A percentile compares a stretch with the other conserved stretches of the same genome.
Conservation (phyloP, 1,140 invertebrate genomes). For the Heterodera carotae region DNA sequence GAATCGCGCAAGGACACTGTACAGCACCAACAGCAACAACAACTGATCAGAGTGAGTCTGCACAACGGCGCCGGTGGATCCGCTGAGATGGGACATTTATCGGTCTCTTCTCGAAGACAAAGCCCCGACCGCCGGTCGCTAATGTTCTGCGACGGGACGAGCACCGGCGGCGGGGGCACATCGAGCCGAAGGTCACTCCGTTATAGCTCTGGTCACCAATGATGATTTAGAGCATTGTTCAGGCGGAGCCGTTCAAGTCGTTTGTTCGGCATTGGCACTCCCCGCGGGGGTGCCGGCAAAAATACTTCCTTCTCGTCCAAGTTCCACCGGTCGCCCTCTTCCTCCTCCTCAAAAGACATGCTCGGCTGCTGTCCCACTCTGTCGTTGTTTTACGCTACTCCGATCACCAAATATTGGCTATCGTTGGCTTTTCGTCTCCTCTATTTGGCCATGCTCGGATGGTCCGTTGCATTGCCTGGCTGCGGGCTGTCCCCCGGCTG, state of each 20-base stretch:
- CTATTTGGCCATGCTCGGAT: conserved; percentile 55
- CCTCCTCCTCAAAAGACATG: neutral
- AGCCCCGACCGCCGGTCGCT: conserved; percentile 26
- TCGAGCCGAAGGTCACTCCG: neutral
- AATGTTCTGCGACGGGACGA: conserved; percentile 27
- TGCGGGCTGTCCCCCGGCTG: conserved; percentile 44
- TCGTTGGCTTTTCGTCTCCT: conserved; percentile 56
- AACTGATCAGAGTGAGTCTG: neutral
- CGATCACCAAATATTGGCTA: conserved; percentile 63
- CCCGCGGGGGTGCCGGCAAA: neutral
- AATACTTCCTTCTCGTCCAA: neutral
- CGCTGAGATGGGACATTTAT: neutral
- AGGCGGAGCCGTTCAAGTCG: conserved; percentile 26
- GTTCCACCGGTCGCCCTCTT: conserved; percentile 1
- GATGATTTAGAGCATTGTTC: neutral
- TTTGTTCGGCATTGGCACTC: conserved; percentile 7
- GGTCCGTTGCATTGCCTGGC: conserved; percentile 53
- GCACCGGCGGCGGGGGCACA: neutral
- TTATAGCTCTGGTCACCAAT: neutral
- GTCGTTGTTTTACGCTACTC: conserved; percentile 55
- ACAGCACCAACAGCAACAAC: neutral
- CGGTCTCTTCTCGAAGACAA: conserved; percentile 16
- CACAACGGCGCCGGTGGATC: neutral
- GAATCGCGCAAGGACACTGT: neutral
- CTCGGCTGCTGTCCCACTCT: conserved; percentile 13